phyloP scores from a whole-genome alignment of 2,113 vertebrate genomes.

The Eublepharis macularius region DNA sequence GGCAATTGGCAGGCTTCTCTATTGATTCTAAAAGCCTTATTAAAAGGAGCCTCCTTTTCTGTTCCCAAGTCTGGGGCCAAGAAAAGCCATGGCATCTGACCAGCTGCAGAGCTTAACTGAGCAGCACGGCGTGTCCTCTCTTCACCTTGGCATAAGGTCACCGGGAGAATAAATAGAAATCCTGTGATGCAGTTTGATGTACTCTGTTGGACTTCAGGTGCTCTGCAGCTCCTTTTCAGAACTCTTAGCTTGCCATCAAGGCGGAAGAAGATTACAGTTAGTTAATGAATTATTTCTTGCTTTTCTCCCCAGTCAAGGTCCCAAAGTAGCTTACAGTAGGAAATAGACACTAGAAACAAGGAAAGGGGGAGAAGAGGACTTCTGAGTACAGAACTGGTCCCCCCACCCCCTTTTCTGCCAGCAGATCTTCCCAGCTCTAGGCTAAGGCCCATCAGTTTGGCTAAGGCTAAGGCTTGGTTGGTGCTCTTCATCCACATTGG shows the following conservation, averaged over 20 bases:
- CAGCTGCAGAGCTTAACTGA: neutral
- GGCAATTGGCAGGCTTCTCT: neutral
- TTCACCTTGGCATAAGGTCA: neutral
- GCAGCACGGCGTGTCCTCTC: neutral
- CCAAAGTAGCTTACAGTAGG: no score
- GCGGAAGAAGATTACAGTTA: neutral
- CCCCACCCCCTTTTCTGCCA: no score
- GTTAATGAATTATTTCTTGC: no score
- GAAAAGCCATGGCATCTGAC: neutral
- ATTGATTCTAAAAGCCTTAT: neutral
- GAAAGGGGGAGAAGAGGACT: no score
- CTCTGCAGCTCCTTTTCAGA: neutral
- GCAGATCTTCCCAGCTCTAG: no score
- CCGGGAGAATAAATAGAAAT: neutral
- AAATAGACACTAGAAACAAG: no score
- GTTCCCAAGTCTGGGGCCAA: neutral
- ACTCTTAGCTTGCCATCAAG: neutral
- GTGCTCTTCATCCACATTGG: neutral
- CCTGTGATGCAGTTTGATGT: neutral
- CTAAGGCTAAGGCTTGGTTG: neutral
- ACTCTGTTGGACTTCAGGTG: neutral
- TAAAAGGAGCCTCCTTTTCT: neutral
- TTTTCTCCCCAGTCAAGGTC: no score
- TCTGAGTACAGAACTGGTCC: no score
- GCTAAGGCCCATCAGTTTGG: no score